Evolutionary conservation across 1,140 invertebrate species (phyloP).

Genomic region (Centruroides sculpturatus): DNA sequence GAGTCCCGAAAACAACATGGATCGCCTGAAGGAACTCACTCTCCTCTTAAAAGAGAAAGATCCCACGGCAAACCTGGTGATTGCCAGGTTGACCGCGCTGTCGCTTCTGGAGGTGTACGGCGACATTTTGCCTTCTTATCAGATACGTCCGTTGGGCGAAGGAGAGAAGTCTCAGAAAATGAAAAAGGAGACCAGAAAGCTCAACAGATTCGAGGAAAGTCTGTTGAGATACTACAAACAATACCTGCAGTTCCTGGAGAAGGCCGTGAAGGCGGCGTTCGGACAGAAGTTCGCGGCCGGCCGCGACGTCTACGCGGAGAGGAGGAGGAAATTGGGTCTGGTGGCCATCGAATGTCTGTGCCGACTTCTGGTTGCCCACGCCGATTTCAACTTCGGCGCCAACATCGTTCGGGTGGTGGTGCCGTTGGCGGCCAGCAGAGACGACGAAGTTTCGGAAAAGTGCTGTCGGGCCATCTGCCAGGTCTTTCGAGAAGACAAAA

Average conservation of each 20-base stretch:
- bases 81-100: slow-evolving; percentile 64
- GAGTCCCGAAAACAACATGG: slow-evolving; percentile 39
- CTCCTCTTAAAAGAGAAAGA: slow-evolving; percentile 60
- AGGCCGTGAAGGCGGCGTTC: slow-evolving; percentile 39
- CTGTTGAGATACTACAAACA: slow-evolving; percentile 72
- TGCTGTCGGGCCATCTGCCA: slow-evolving; percentile 42
- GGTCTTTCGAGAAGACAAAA: slow-evolving; percentile 68
- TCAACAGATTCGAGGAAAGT: slow-evolving; percentile 65
- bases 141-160: slow-evolving; percentile 47
- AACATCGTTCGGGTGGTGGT: slow-evolving; percentile 75
- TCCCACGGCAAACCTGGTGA: slow-evolving; percentile 52
- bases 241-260: slow-evolving; percentile 53
- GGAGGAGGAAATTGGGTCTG: slow-evolving; percentile 23
- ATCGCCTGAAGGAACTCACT: slow-evolving; percentile 56
- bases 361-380: slow-evolving; percentile 57
- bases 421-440: slow-evolving; percentile 54
- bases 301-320: not conserved
- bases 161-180: slow-evolving; percentile 53
- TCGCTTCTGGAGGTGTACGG: slow-evolving; percentile 82
- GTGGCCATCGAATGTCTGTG: slow-evolving; percentile 64
- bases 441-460: slow-evolving; percentile 39
- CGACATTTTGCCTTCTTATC: slow-evolving; percentile 83
- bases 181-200: slow-evolving; percentile 74
- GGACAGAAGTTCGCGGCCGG: slow-evolving; percentile 5
- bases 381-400: slow-evolving; percentile 81